A percentile compares a stretch with the other conserved stretches of the same genome.
Conservation (phyloP, 2,113 vertebrate species). For the Uropsilus gracilis region DNA sequence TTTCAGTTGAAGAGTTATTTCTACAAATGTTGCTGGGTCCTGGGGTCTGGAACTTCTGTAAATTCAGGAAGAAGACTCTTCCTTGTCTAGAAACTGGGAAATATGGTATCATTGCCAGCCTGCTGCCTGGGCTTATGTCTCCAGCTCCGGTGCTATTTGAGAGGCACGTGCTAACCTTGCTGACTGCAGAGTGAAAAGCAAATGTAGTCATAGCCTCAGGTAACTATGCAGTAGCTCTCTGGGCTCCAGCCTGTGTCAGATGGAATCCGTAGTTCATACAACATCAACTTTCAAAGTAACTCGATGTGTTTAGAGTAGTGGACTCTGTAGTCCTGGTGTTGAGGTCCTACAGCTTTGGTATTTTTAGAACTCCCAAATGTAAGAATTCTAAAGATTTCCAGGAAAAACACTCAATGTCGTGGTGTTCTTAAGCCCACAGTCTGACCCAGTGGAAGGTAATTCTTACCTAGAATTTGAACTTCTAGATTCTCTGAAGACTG, state of each 20-base stretch:
- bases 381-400: neutral
- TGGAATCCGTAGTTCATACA: slow-evolving; percentile 25
- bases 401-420: neutral
- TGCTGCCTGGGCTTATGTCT: neutral
- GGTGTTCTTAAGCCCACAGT: neutral
- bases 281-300: slow-evolving; percentile 35
- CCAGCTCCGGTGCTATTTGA: neutral
- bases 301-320: neutral
- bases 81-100: neutral
- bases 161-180: neutral
- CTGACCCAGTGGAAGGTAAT: neutral
- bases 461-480: neutral
- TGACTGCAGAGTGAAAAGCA: neutral
- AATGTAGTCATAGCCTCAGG: neutral
- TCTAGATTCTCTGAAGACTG: neutral
- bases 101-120: neutral
- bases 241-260: neutral
- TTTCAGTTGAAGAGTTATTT: slow-evolving; percentile 46
- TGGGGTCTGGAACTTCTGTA: neutral
- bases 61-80: neutral
- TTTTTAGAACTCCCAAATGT: neutral
- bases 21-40: neutral
- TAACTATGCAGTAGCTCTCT: neutral
- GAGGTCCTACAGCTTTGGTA: neutral
- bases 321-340: neutral